Evolutionary conservation across 2,888 invertebrate genomes (phyloP).

Genomic region (Dendrolimus houi): DNA sequence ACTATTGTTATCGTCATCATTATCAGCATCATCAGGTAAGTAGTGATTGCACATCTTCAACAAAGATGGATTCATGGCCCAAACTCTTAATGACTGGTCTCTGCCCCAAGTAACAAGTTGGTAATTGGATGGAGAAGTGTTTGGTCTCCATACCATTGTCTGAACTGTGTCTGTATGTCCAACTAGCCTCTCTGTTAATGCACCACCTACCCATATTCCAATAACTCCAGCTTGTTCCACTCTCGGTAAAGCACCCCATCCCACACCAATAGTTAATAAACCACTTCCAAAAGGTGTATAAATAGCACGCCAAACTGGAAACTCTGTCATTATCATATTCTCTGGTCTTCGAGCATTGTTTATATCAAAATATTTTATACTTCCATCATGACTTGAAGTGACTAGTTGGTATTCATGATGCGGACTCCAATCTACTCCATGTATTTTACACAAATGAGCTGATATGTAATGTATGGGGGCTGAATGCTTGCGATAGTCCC

Average conservation of each 20-base stretch:
- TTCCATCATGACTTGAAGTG: conserved; percentile 96
- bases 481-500: conserved; percentile 94
- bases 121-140: conserved; percentile 80
- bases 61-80: conserved; percentile 91
- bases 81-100: conserved; percentile 93
- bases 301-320: conserved; percentile 95
- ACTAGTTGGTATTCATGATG: conserved; percentile 89
- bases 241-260: conserved; percentile 85
- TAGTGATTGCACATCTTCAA: conserved; percentile 84
- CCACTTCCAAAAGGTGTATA: conserved; percentile 96
- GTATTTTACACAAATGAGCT: conserved; percentile 91
- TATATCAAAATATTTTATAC: conserved; percentile 95
- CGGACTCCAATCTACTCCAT: conserved; percentile 96
- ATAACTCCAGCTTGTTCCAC: conserved; percentile 85
- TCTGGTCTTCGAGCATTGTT: conserved; percentile 90
- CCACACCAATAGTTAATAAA: conserved; percentile 92
- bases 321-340: conserved; percentile 88
- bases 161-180: conserved; percentile 96
- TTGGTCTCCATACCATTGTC: conserved; percentile 95
- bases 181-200: conserved; percentile 93
- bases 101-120: conserved; percentile 97
- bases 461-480: conserved; percentile 94
- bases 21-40: conserved; percentile 80
- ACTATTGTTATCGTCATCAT: conserved; percentile 69
- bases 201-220: conserved; percentile 70